These are phyloP conservation scores for Tetheella fluctuosa DNA, from an alignment of 2,888 invertebrate genomes.

Conservation along the genomic window DNA sequence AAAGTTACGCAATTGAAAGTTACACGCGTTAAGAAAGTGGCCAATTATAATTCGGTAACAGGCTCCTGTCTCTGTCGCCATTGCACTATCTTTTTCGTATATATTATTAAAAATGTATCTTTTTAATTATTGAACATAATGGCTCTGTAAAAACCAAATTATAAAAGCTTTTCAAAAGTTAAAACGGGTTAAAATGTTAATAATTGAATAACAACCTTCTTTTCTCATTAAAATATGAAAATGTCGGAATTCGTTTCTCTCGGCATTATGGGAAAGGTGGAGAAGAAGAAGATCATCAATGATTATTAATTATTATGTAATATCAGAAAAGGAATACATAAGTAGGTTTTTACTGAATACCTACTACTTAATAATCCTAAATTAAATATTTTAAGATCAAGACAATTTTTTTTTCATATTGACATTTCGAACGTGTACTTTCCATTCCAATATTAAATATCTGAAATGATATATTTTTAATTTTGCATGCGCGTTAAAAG, in stretches of 20 bases:
- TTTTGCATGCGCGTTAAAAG: conserved; percentile 54
- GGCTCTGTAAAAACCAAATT: conserved; percentile 10
- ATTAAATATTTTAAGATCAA: background rate
- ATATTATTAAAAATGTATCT: conserved; percentile 39
- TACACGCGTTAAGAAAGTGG: conserved; percentile 67
- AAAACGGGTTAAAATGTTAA: background rate
- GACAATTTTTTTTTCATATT: background rate
- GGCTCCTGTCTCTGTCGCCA: conserved; percentile 31
- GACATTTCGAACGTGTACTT: conserved; percentile 16
- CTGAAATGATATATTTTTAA: conserved; percentile 39
- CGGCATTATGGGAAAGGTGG: too few species aligned
- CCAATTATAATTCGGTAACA: conserved; percentile 74
- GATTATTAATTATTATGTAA: too few species aligned
- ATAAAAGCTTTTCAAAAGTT: background rate
- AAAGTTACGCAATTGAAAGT: conserved; percentile 63
- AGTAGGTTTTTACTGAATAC: too few species aligned
- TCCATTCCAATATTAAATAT: conserved; percentile 26
- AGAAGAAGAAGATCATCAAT: too few species aligned
- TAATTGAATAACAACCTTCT: too few species aligned
- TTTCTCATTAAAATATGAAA: too few species aligned
- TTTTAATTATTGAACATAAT: conserved; percentile 21
- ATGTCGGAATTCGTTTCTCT: too few species aligned
- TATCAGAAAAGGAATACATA: too few species aligned
- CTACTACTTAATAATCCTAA: too few species aligned
- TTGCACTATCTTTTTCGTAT: conserved; percentile 30